Conservation (phyloP, 2,888 invertebrate genomes). For the Drosophila stalkeri region DNA sequence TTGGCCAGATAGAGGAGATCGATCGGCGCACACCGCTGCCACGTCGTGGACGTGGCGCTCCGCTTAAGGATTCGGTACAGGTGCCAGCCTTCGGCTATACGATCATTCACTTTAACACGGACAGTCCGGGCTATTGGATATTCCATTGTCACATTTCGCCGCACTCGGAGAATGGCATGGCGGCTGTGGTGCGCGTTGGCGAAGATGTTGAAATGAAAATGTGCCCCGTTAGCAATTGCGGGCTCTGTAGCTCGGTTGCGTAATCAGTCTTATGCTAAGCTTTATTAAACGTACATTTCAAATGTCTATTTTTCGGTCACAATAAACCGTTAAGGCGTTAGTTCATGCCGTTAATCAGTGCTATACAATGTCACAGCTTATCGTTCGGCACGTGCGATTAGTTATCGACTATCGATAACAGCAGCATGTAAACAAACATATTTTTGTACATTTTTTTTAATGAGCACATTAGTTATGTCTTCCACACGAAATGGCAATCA, state of each 20-base stretch:
- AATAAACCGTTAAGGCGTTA: constrained; percentile 10
- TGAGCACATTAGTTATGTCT: constrained; percentile 15
- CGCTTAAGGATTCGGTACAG: constrained; percentile 82
- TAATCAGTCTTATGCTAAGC: constrained; percentile 12
- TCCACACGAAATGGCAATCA: background rate
- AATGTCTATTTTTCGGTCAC: background rate
- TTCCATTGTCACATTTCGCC: constrained; percentile 82
- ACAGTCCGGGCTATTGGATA: constrained; percentile 83
- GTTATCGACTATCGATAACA: constrained; percentile 17
- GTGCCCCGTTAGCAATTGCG: constrained; percentile 83
- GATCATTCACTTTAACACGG: constrained; percentile 78
- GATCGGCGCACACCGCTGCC: constrained; percentile 74
- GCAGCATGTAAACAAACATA: constrained; percentile 7
- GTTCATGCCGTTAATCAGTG: background rate
- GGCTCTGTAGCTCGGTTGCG: constrained; percentile 76
- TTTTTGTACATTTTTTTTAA: background rate
- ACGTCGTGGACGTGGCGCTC: constrained; percentile 72
- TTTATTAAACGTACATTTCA: background rate
- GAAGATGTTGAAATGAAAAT: constrained; percentile 81
- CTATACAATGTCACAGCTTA: background rate
- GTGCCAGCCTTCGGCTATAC: constrained; percentile 82
- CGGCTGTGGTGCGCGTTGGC: constrained; percentile 80
- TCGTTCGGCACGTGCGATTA: background rate
- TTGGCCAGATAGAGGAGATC: constrained; percentile 79
- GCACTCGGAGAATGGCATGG: constrained; percentile 83